These are phyloP conservation scores for Drosophila repletoides DNA, from an alignment of 1,140 invertebrate species.

Conservation along the genomic window DNA sequence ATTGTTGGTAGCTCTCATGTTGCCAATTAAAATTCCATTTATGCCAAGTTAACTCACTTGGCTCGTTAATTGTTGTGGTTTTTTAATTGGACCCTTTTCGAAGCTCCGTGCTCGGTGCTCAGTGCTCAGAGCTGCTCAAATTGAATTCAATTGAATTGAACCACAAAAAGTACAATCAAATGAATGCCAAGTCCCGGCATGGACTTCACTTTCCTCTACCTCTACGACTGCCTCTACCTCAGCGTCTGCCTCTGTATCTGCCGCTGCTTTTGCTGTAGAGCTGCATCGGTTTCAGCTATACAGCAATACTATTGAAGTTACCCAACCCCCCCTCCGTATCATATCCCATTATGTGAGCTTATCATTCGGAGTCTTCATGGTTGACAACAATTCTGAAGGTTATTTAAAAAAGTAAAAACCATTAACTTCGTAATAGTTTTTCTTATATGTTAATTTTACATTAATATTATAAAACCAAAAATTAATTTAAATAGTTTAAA, in stretches of 20 bases:
- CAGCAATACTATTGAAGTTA: slow-evolving; percentile 2
- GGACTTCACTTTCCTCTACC: no score
- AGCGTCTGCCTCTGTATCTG: no score
- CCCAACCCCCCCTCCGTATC: not conserved
- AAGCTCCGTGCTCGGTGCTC: no score
- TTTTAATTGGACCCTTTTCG: slow-evolving; percentile 82
- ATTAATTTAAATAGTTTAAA: no score
- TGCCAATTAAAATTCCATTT: slow-evolving; percentile 82
- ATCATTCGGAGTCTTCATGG: slow-evolving; percentile 25
- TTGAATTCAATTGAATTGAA: slow-evolving; percentile 73
- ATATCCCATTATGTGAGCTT: slow-evolving; percentile 46
- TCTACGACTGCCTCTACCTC: no score
- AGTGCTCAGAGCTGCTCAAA: slow-evolving; percentile 60
- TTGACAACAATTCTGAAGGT: no score
- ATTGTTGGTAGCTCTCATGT: slow-evolving; percentile 57
- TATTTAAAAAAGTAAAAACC: no score
- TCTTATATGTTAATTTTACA: no score
- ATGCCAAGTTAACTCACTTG: slow-evolving; percentile 82
- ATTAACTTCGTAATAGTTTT: no score
- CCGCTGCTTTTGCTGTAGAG: no score
- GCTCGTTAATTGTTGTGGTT: slow-evolving; percentile 82
- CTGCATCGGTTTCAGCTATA: slow-evolving; percentile 5
- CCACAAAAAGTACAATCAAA: slow-evolving; percentile 62
- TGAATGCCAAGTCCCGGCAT: slow-evolving; percentile 46
- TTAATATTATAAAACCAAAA: no score